Conservation (phyloP, 2,113 vertebrate species). For the Conger conger region DNA sequence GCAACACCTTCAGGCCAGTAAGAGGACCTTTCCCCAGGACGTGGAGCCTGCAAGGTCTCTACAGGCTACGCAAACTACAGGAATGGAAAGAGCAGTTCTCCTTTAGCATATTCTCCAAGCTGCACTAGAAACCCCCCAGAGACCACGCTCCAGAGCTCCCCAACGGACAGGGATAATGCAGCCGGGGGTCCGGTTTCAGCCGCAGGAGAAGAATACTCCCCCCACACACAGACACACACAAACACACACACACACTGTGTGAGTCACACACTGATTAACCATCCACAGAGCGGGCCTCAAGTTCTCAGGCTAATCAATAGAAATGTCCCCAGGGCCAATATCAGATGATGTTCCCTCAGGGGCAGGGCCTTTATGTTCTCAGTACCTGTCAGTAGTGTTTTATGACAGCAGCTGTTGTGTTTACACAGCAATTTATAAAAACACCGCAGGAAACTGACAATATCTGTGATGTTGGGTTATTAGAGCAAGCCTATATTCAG, state of each 20-base stretch:
- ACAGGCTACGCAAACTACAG: background rate
- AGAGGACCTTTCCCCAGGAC: background rate
- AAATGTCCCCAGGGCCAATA: background rate
- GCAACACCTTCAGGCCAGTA: background rate
- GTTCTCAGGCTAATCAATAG: slow-evolving; percentile 1
- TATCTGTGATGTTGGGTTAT: background rate
- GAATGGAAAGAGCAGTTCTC: background rate
- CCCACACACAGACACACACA: background rate
- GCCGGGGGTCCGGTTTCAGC: background rate
- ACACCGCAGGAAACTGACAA: background rate
- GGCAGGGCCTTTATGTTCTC: background rate
- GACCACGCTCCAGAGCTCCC: background rate
- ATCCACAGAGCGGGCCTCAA: background rate
- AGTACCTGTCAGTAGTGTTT: background rate
- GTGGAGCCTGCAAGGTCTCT: background rate
- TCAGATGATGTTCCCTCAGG: background rate
- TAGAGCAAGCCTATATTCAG: no score
- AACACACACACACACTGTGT: background rate
- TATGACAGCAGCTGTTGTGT: background rate
- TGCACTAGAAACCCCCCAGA: background rate
- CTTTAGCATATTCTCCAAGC: background rate
- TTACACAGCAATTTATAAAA: background rate
- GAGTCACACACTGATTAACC: background rate
- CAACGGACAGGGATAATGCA: background rate
- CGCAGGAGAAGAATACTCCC: background rate